Percentiles rank a stretch among this genome's conserved stretches.
Conservation (phyloP, 2,888 invertebrate genomes). For the Desoria tigrina region DNA sequence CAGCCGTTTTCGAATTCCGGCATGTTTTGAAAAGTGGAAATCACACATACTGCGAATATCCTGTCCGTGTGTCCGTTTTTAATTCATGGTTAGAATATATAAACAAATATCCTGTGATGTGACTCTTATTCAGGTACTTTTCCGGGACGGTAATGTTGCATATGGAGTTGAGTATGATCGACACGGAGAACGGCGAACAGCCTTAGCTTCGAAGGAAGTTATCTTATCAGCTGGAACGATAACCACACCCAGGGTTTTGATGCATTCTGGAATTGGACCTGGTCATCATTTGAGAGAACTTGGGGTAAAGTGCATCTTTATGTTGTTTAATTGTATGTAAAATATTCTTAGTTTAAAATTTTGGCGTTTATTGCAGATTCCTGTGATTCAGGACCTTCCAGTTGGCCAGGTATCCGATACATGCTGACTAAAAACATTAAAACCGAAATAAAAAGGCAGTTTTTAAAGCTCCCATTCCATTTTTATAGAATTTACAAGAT, state of each 20-base stretch:
- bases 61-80: background rate
- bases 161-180: constrained; percentile 45
- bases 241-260: constrained; percentile 29
- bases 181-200: constrained; percentile 32
- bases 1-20: background rate
- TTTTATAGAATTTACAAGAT: constrained; percentile 42
- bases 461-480: no score
- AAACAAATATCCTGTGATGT: no score
- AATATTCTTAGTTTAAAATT: background rate
- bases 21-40: background rate
- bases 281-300: constrained; percentile 28
- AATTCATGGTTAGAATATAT: background rate
- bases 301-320: constrained; percentile 19
- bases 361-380: constrained; percentile 30
- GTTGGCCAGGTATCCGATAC: constrained; percentile 12
- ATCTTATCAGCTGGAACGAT: constrained; percentile 37
- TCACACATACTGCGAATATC: no score
- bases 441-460: constrained; percentile 6
- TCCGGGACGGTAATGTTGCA: constrained; percentile 28
- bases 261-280: constrained; percentile 33
- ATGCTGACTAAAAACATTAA: no score
- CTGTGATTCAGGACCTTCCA: constrained; percentile 40
- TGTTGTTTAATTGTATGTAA: background rate
- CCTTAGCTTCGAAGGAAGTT: constrained; percentile 39
- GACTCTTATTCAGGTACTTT: constrained; percentile 24